Base-by-base conservation (phyloP, 2,797 vertebrate genomes). In the Mastacembelus armatus region DNA sequence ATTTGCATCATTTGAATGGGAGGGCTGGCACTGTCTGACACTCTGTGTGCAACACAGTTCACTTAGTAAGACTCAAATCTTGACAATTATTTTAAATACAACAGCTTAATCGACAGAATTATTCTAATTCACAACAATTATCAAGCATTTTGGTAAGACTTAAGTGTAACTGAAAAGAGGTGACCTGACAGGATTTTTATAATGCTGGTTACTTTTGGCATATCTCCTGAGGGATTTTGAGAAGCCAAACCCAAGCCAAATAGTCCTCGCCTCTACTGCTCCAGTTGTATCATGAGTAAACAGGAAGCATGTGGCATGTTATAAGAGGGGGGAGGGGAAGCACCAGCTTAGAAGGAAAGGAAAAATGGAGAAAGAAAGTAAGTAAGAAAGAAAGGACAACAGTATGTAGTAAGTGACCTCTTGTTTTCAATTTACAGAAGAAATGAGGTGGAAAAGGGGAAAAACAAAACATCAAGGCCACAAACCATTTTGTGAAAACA, bases 241-340 rank as follows among this genome's bases (percentile, higher is more conserved):
- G 42, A 66, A 79, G 78, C 77, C 49, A 60, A 63, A 24, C 55
- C 56, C 47, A 71, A 89, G 71, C 54, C 69, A 73, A 86, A 83
- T 68, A 79, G 32, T 78, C 47, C 63, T 78, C 42, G 78, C 42
- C 69, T 81, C 80, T 75, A 73, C 73, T 77, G 84, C 71, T 88
- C 54, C 84, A 84, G 66, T 91, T 89, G 85, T 87, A 84, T 90
- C 78, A 89, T 88, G 85, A 88, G 89, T 92, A 92, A 94, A 94
- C 92, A 94, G 92, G 92, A 94, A 93, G 71, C 48, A 55, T 80
- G 81, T 85, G 87, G 84, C 85, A 87, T 89, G 83, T 72, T 82
- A 65, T 43, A 58, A 62, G 74, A 43, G 85, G 85, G n/a, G 86
- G 88, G 83, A 82, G 58, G 87, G 78, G 86, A 67, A 19, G 44